phyloP scores from a whole-genome alignment of 2,888 invertebrate genomes.

The Chesias legatella region DNA sequence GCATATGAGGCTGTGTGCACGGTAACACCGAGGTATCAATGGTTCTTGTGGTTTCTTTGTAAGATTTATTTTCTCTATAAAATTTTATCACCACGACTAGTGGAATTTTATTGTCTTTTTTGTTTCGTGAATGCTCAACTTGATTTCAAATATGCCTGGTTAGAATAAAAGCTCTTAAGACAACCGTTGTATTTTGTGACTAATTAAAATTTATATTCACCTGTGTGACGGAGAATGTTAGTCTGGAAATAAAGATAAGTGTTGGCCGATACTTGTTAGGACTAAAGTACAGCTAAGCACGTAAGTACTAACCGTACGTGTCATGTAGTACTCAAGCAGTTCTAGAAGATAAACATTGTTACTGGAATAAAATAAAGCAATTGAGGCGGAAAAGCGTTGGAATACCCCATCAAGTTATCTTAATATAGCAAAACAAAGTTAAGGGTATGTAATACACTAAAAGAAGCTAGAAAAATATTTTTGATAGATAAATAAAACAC shows the following conservation, averaged over 20 bases:
- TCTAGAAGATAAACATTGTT: constrained; percentile 27
- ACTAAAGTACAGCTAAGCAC: constrained; percentile 36
- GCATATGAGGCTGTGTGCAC: constrained; percentile 47
- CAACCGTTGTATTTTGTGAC: no score
- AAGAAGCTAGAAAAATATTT: no score
- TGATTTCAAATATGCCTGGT: no score
- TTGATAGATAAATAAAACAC: no score
- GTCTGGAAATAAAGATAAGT: constrained; percentile 6
- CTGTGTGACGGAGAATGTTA: constrained; percentile 1
- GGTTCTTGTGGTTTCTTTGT: constrained; percentile 13
- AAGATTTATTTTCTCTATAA: constrained; percentile 13
- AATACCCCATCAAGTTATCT: no score
- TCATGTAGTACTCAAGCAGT: constrained; percentile 52
- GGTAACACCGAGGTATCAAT: constrained; percentile 34
- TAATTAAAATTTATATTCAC: constrained; percentile 6
- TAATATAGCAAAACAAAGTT: no score
- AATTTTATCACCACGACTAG: constrained; percentile 6
- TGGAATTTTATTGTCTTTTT: constrained; percentile 1
- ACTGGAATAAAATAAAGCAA: no score
- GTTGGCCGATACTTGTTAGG: constrained; percentile 9
- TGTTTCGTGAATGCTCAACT: constrained; percentile 1
- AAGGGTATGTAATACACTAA: no score
- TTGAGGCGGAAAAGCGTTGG: no score
- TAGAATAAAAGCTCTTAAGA: no score
- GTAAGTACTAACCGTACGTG: constrained; percentile 56